Percentiles rank a stretch among this genome's conserved stretches.
These are phyloP conservation scores for Psittacara wagleri DNA, from an alignment of 2,113 vertebrate genomes.

Conservation along the genomic window DNA sequence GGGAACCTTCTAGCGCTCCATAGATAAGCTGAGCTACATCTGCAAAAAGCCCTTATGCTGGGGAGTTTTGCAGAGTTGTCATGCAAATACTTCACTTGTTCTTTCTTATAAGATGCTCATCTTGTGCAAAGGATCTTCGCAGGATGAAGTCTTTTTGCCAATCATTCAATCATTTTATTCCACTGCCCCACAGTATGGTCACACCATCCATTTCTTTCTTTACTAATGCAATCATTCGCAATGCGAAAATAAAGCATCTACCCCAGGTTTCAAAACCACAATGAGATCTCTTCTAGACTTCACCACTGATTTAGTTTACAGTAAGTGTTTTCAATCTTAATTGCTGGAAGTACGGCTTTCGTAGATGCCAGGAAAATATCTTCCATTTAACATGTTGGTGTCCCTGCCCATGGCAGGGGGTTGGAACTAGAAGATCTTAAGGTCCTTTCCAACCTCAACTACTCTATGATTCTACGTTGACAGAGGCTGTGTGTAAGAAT, in stretches of 20 bases:
- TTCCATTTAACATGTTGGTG: background rate
- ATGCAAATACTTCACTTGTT: background rate
- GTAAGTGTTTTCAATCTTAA: constrained; percentile 59
- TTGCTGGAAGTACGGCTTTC: background rate
- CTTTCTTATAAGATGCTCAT: background rate
- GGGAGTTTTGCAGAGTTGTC: background rate
- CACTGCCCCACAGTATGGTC: constrained; percentile 1
- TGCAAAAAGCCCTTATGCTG: constrained; percentile 1
- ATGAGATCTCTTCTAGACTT: constrained; percentile 34
- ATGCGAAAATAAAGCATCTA: constrained; percentile 37
- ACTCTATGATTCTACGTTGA: background rate
- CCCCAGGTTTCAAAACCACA: constrained; percentile 37
- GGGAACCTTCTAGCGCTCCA: background rate
- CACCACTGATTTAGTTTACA: constrained; percentile 44
- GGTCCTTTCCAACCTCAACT: no score
- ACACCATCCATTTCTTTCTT: constrained; percentile 42
- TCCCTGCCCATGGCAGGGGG: no score
- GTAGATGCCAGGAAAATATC: background rate
- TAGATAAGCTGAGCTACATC: background rate
- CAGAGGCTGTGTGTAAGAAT: background rate
- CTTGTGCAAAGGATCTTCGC: background rate
- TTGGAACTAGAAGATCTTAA: no score
- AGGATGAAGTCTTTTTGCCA: constrained; percentile 26
- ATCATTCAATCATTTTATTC: constrained; percentile 63
- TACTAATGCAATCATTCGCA: constrained; percentile 30